phyloP scores from a whole-genome alignment of 2,113 vertebrate genomes.

The Eclectus roratus region DNA sequence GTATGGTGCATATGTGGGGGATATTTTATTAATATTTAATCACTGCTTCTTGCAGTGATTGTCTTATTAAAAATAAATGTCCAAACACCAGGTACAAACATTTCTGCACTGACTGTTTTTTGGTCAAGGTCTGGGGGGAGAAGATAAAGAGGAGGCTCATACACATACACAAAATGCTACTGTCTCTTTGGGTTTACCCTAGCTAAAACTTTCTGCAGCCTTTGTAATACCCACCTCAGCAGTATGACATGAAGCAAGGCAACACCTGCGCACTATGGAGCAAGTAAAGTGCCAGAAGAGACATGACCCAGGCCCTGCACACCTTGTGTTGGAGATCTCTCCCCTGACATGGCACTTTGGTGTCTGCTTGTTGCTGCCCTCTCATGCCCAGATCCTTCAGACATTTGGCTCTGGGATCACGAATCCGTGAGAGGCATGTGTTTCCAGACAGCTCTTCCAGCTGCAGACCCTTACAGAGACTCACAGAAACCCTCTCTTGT shows the following conservation, averaged over 20 bases:
- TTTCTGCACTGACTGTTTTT: not conserved
- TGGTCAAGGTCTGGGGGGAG: not conserved
- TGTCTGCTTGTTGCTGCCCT: constrained; percentile 11
- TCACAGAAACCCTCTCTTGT: not conserved
- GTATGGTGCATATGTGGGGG: not conserved
- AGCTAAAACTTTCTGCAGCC: not conserved
- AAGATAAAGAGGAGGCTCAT: not conserved
- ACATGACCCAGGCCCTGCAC: not conserved
- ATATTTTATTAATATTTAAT: not conserved
- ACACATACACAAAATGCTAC: not conserved
- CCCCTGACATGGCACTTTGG: not conserved
- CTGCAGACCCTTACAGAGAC: not conserved
- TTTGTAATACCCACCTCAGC: not conserved
- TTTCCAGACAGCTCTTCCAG: not conserved
- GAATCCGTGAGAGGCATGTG: not conserved
- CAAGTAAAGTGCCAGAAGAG: not conserved
- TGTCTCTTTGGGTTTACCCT: not conserved
- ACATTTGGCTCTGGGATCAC: not conserved
- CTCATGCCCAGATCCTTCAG: not conserved
- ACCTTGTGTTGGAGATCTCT: not conserved
- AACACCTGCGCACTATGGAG: not conserved
- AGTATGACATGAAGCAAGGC: not conserved
- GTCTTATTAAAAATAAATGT: not conserved
- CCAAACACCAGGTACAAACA: not conserved
- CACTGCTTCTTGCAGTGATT: not conserved